A percentile compares a stretch with the other conserved stretches of the same genome.
These are phyloP conservation scores for Gonocerus acuteangulatus DNA, from an alignment of 2,888 invertebrate genomes.

Conservation along the genomic window DNA sequence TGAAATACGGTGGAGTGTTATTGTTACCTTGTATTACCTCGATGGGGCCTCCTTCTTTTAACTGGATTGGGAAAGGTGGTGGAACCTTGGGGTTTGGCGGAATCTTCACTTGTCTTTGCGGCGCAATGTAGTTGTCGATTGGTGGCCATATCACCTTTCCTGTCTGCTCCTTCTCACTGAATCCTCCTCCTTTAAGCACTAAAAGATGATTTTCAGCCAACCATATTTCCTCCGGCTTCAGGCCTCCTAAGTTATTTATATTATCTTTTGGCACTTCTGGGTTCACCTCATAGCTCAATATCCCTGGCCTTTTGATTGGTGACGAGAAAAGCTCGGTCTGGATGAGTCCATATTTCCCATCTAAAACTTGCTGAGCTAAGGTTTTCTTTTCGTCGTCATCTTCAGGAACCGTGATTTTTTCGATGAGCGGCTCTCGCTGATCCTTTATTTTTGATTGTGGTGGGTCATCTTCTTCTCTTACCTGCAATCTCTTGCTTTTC, in stretches of 20 bases:
- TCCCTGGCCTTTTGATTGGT: constrained; percentile 65
- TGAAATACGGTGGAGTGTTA: constrained; percentile 49
- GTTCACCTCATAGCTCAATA: constrained; percentile 72
- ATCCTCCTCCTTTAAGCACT: constrained; percentile 71
- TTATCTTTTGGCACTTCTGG: constrained; percentile 75
- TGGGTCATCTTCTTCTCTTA: not conserved
- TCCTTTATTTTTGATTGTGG: not conserved
- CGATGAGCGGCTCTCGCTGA: not conserved
- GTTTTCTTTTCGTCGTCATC: constrained; percentile 73
- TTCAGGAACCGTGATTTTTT: constrained; percentile 36
- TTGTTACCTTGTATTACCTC: constrained; percentile 69
- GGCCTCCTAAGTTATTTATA: constrained; percentile 68
- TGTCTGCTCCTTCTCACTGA: constrained; percentile 39
- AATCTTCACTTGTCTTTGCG: constrained; percentile 74
- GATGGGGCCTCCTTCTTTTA: constrained; percentile 75
- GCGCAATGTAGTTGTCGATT: constrained; percentile 76
- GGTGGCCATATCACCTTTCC: constrained; percentile 56
- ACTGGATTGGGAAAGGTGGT: constrained; percentile 88
- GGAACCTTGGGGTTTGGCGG: constrained; percentile 74
- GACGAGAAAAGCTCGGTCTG: constrained; percentile 70
- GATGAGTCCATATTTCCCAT: constrained; percentile 82
- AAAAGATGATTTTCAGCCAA: constrained; percentile 79
- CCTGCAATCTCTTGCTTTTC: not conserved
- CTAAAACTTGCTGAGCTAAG: constrained; percentile 78
- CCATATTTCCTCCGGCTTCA: constrained; percentile 82